Base-by-base conservation (phyloP, 2,888 invertebrate genomes). In the Microchrysa polita region DNA sequence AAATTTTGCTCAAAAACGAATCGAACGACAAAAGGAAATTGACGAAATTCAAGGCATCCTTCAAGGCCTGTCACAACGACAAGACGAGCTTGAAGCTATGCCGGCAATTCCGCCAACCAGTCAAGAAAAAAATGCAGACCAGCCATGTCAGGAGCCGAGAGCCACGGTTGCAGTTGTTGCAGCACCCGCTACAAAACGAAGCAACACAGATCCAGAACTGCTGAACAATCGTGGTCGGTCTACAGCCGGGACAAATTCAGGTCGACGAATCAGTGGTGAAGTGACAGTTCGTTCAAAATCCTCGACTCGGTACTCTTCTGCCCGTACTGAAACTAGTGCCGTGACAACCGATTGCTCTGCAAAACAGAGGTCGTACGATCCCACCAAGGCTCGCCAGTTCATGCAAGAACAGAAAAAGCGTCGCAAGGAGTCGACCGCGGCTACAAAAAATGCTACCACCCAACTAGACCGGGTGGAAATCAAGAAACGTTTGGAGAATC, bases 381-480 rank as follows among this genome's bases (percentile, higher is more conserved):
- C 85, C 0, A 85, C 87, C 69, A 85, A 86, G 77, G 86, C 88
- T 0, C 82, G 87, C 4, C 85, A 86, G 76, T 90, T 85, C 79
- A 89, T 90, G 77, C 85, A 86, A 77, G 87, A 86, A 77, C 88
- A 89, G 80, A 86, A 84, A 77, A 85, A 86, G 73, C 87, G 87
- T 78, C 81, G 88, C 10, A 80, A 82, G 55, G 81, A 83, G 69
- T 81, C 83, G 74, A 34, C 42, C 5, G 60, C 1, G 18, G 16
- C 9, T 84, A 77, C 83, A 83, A 77, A 78, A 86, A 34, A 77
- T 81, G 77, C 82, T 85, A 76, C 76, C 85, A 59, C 81, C 82
- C 71, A 76, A 82, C 76, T 20, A 12, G 75, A 18, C 65, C 74
- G 67, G 75, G 76, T 74, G 52, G 80, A 86, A 72, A 84, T 85